These are phyloP conservation scores for Pelmatolapia mariae DNA, from an alignment of 2,113 vertebrate genomes.

Conservation along the genomic window DNA sequence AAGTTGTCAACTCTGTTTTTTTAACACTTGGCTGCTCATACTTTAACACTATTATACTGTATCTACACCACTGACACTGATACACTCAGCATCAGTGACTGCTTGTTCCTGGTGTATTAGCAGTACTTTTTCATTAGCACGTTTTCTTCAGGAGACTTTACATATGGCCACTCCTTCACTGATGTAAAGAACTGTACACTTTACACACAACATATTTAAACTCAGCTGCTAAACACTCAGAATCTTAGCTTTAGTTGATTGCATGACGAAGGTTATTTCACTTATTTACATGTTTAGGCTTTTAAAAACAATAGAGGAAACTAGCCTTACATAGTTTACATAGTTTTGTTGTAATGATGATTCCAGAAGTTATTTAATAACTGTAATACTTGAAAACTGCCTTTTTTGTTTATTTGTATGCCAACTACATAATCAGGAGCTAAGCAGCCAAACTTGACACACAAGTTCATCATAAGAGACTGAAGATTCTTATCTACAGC, in stretches of 20 bases:
- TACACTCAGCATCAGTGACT: not conserved
- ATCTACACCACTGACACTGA: not conserved
- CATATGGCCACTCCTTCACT: not conserved
- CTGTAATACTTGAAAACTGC: not conserved
- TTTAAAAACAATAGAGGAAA: not conserved
- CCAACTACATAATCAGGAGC: not conserved
- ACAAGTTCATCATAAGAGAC: not conserved
- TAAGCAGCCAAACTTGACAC: not conserved
- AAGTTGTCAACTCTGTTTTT: not conserved
- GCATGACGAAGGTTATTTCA: not conserved
- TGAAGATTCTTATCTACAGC: not conserved
- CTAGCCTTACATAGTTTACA: not conserved
- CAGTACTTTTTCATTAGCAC: not conserved
- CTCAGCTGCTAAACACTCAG: not conserved
- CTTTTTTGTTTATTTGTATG: not conserved
- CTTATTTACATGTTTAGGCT: not conserved
- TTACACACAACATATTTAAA: not conserved
- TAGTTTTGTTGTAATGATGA: not conserved
- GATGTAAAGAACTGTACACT: not conserved
- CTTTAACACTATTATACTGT: not conserved
- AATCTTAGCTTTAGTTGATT: not conserved
- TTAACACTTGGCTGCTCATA: not conserved
- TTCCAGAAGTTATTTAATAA: not conserved
- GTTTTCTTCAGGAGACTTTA: not conserved
- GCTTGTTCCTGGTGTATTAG: not conserved